Base-by-base conservation (phyloP, 2,888 invertebrate genomes). In the Aporophyla nigra region DNA sequence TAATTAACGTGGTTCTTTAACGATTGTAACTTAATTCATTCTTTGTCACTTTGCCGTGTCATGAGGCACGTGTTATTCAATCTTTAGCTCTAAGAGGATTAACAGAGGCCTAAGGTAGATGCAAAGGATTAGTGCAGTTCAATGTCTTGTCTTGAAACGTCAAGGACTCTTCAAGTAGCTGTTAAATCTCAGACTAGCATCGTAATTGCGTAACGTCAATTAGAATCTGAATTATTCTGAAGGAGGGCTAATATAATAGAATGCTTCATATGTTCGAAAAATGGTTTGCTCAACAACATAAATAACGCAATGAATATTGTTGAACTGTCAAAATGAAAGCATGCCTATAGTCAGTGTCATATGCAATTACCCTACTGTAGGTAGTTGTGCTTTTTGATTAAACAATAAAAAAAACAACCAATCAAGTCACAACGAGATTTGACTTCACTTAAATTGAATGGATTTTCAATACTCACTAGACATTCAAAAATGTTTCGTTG, bases 1-100 rank as follows among this genome's bases (percentile, higher is more conserved):
- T 86, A 85, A 88, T 91, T 90, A 90, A 63, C 74, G 71, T 89
- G 73, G 66, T 86, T 88, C 74, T 71, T 21, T 74, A 76, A 74
- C 33, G 27, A 72, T 74, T 66, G 40, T 62, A 65, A 68, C 24
- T 24, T 79, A 70, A 82, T 77, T 81, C 9, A 66, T 59, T 51
- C n/a, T 56, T 54, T 75, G 69, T 65, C 27, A 73, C 61, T 66
- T 51, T 0, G n/a, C 16, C 46, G 71, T 67, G 71, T 83, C 58
- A 70, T 69, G 14, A 56, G 56, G 61, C 76, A 56, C 76, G 67
- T 82, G 70, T 82, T 71, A 68, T 24, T 76, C 54, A 76, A 5
- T 27, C 24, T 67, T 6, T 40, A 12, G 0, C 1, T 49, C 6
- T 67, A 24, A 54, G n/a, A 2, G 19, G 62, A 12, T 51, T 27